Base-by-base conservation (phyloP, 1,140 invertebrate genomes). In the Nasonia longicornis region DNA sequence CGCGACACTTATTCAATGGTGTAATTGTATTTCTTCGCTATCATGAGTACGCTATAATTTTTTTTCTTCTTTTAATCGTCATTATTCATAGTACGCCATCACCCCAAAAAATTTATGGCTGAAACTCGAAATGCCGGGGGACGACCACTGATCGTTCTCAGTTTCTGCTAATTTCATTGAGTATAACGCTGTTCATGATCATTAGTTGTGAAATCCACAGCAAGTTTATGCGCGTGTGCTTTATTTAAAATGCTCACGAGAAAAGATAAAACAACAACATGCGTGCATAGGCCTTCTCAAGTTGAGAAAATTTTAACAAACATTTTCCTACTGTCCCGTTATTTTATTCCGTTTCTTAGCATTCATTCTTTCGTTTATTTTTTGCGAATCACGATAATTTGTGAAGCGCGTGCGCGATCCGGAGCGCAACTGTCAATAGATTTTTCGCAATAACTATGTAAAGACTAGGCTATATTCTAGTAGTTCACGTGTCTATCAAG, bases 401-500 rank as follows among this genome's bases (percentile, higher is more conserved):
- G 22, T 80, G 42, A 67, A 74, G 72, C 42, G 72, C 52, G 42
- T 20, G 52, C 52, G 52, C 14, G 8, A 74, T 74, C 29, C 26
- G 35, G 7, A 80, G 70, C 67, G 70, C 63, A 35, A 67, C 48
- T 52, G 16, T 52, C 38, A 16, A 74, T 74, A 70, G 26, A 48
- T 70, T 35, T 58, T 76, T 52, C 1, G 35, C 29, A n/a, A 81
- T 58, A 63, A 76, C 22, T 75, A 80, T 77, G 73, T 77, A 64
- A 79, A 86, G 72, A 73, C 85, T 86, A 86, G 80, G 83, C 86
- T 87, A 86, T 64, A 67, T 81, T 78, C 45, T 83, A 83, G 14
- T 84, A 86, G 71, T 86, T 86, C 82, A 85, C 77, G 16, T 67
- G 69, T 73, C 84, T 86, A 85, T 81, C 22, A 86, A 86, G 85